Base-by-base conservation (phyloP, 1,140 invertebrate genomes). In the Aphidius ervi region DNA sequence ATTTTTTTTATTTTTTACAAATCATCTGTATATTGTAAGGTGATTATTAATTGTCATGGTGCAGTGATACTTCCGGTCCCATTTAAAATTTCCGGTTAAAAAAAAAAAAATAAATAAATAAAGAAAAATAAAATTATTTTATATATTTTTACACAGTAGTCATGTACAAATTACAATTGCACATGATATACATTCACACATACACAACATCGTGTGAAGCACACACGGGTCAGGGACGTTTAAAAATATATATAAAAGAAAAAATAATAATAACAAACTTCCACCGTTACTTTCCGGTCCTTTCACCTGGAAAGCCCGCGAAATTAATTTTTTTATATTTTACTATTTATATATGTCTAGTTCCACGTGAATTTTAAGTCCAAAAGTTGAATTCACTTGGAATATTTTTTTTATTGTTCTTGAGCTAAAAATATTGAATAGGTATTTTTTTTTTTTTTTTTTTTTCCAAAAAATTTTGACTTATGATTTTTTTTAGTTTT, bases 281-380 rank as follows among this genome's bases (percentile, higher is more conserved):
- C 53, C 53, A 61, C 59, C 59, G 59, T 61, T 56, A 61, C 53
- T 54, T 61, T 61, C 59, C 59, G 59, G 59, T 61, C 53, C 59
- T 61, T 61, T 61, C 59, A 61, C 59, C 54, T 46, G 46, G 53
- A 46, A 56, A 61, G 39, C 43, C 37, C 43, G 46, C 45, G 20
- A 54, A 59, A 53, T 49, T 43, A 45, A 61, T 61, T 56, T 45
- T 61, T 61, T 61, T 56, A 31, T 31, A 59, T 49, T 59, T 9
- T 6, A 48, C 6, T 6, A 10, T 48, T 48, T 48, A 5, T 48
- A 10, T 20, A 8, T 48, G n/a, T n/a, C n/a, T n/a, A n/a, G n/a
- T n/a, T n/a, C n/a, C n/a, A n/a, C n/a, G n/a, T n/a, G n/a, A n/a
- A n/a, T n/a, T n/a, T n/a, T n/a, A n/a, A n/a, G n/a, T 9, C 46